Base-by-base conservation (phyloP, 2,888 invertebrate genomes). In the Lepidocyrtoides sp. region DNA sequence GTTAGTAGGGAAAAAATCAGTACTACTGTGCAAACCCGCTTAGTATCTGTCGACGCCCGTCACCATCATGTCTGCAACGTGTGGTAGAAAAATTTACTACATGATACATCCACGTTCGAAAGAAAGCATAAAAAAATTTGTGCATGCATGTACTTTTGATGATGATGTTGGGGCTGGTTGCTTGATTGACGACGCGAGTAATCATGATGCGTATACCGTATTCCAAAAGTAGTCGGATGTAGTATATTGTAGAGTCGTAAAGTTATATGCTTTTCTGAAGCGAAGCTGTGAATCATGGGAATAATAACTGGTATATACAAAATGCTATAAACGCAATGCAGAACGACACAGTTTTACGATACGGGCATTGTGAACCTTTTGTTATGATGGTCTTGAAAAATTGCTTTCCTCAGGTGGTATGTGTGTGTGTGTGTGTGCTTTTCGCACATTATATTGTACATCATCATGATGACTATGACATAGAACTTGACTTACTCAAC, bases 151-250 rank as follows among this genome's bases (percentile, higher is more conserved):
- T 23, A 23, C 57, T 60, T 17, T 4, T 66, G 29, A 29, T 14
- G 29, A 17, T 1, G 63, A 14, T 63, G 32, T 66, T 26, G 12
- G 32, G 17, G 10, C 57, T 14, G n/a, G 57, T 48, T 60, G 66
- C 48, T 17, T 48, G 44, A 63, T 41, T 82, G 44, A 41, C n/a
- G 44, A 66, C 17, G 66, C 17, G 26, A 23, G 29, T 66, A 51
- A 36, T 57, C 36, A 72, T 44, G 88, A 88, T 88, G 88, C 88
- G 20, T 63, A 69, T 88, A 63, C 88, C 88, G 88, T 88, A 81
- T 69, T 86, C 60, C 29, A 41, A 77, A 36, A 20, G 44, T 86
- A 60, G 77, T 88, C 88, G 88, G 88, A 87, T 87, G 77, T 86
- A 60, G 23, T 72, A 1, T 72, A 20, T n/a, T 69, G 5, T 72